phyloP scores from a whole-genome alignment of 2,888 invertebrate species.

The Agrotis ipsilon region DNA sequence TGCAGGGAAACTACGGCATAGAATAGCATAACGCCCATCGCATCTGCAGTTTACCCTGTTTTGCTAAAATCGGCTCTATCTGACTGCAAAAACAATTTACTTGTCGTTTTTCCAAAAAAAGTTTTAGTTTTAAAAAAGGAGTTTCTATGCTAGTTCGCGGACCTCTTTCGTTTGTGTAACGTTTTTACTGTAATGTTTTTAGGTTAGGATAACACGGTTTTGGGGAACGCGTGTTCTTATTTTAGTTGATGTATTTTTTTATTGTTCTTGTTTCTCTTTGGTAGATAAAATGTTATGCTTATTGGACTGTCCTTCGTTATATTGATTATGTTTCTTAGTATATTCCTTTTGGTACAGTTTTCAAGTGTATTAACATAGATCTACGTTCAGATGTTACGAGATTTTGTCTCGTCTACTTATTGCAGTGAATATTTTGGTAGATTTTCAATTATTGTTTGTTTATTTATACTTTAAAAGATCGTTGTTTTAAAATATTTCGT shows the following conservation, averaged over 20 bases:
- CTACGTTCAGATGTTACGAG: neutral
- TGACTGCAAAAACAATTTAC: slow-evolving; percentile 63
- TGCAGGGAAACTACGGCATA: slow-evolving; percentile 89
- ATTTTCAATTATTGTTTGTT: slow-evolving; percentile 43
- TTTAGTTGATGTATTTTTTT: slow-evolving; percentile 25
- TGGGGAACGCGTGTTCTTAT: slow-evolving; percentile 36
- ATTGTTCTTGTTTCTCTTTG: slow-evolving; percentile 27
- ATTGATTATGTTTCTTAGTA: slow-evolving; percentile 24
- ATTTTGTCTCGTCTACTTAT: neutral
- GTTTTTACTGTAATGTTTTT: slow-evolving; percentile 42
- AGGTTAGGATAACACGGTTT: slow-evolving; percentile 58
- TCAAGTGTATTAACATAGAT: slow-evolving; percentile 6
- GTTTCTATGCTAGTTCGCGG: slow-evolving; percentile 32
- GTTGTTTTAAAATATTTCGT: slow-evolving; percentile 49
- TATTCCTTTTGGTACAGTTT: neutral
- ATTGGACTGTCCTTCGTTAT: slow-evolving; percentile 8
- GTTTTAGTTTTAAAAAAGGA: slow-evolving; percentile 38
- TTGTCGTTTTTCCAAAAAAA: slow-evolving; percentile 41
- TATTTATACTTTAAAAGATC: slow-evolving; percentile 33
- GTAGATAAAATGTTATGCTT: slow-evolving; percentile 3
- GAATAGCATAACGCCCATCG: slow-evolving; percentile 85
- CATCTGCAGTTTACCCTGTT: slow-evolving; percentile 83
- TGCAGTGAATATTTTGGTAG: slow-evolving; percentile 1
- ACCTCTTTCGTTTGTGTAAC: slow-evolving; percentile 33
- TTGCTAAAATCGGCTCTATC: slow-evolving; percentile 70